phyloP scores from a whole-genome alignment of 2,797 vertebrate species.

The Iguana delicatissima region DNA sequence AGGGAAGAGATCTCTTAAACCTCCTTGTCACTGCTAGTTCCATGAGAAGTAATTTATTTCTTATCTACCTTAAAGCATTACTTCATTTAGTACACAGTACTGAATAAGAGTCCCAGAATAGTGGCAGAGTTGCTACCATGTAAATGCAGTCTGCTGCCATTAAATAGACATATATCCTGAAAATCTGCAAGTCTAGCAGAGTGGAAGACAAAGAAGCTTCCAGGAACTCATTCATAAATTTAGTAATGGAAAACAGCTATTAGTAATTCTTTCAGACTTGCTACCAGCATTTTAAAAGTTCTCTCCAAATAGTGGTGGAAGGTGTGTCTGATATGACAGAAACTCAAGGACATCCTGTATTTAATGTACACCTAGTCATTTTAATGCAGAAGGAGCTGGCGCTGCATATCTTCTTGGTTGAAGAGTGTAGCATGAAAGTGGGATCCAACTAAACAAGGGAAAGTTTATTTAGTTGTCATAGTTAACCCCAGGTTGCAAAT shows the following conservation, averaged over 20 bases:
- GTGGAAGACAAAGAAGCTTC: conserved; percentile 32
- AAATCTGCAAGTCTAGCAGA: conserved; percentile 34
- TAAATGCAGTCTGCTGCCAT: conserved; percentile 33
- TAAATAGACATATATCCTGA: conserved; percentile 26
- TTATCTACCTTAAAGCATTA: conserved; percentile 12
- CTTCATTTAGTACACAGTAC: conserved; percentile 18
- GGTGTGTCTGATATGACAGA: conserved; percentile 25
- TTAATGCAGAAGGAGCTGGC: background rate
- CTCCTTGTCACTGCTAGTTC: conserved; percentile 16
- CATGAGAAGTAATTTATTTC: conserved; percentile 11
- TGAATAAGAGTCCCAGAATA: conserved; percentile 46
- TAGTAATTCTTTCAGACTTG: conserved; percentile 28
- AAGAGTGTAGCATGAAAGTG: background rate
- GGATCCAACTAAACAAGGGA: background rate
- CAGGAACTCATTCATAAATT: conserved; percentile 14
- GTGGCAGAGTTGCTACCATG: conserved; percentile 35
- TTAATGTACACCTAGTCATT: background rate
- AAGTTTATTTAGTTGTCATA: background rate
- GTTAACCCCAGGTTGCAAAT: background rate
- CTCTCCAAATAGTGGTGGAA: background rate
- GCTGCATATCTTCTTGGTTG: background rate
- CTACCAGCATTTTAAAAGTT: conserved; percentile 47
- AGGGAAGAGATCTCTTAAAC: background rate
- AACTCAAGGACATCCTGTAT: conserved; percentile 38
- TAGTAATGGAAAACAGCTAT: conserved; percentile 22